Base-by-base conservation (phyloP, 2,797 vertebrate species). In the Carapus acus region DNA sequence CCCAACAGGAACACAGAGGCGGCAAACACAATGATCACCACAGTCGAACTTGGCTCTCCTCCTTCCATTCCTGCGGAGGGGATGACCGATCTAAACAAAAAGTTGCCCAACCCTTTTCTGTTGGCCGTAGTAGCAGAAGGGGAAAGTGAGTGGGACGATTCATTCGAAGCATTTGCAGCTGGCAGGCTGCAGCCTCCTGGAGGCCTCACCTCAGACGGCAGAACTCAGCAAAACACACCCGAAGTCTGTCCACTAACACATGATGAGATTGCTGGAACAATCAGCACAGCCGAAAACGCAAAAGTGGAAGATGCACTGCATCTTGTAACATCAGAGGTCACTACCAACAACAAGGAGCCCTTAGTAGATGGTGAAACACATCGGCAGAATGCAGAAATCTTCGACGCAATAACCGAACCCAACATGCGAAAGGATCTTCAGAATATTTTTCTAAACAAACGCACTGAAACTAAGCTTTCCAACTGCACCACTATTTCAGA, bases 111-210 rank as follows among this genome's bases (percentile, higher is more conserved):
- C 74, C 79, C 76, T 48, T 84, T 80, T 19, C 45, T 45, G 70
- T 69, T 78, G 0, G 81, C 34, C 1, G 52, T 29, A 43, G 54
- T 37, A 18, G 50, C 33, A 48, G 67, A 88, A 8, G 41, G 1
- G 1, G 69, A 82, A 3, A 58, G 57, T 0, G 69, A 82, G 58
- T 90, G 90, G 89, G 91, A 93, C 2, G 87, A 93, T 1, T 87
- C 78, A 53, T 96, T 96, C 60, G 87, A 90, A 53, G 74, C 77
- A 33, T 92, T 95, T 74, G 91, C 92, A 1, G 86, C 89, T 58
- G 86, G 88, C 77, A 86, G 92, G 73, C 86, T 94, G 58, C 87
- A 87, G 58, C 82, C 86, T 3, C 82, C 78, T 0, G 76, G 78
- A 46, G 73, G 78, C 15, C 43, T 22, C 18, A 29, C 66, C 44